phyloP scores from a whole-genome alignment of 2,888 invertebrate species.

The Endomychus coccineus region DNA sequence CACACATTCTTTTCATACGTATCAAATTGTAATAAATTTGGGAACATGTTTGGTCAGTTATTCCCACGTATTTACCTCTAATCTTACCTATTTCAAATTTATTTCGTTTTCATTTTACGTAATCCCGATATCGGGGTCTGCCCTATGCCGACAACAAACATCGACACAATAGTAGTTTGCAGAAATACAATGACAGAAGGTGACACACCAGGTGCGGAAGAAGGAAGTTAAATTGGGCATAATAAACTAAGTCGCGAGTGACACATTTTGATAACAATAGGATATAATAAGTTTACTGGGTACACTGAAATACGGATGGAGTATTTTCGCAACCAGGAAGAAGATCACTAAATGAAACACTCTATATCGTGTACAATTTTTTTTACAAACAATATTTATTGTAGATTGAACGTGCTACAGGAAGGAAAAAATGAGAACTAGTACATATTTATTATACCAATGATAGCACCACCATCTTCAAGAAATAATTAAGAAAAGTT shows the following conservation, averaged over 20 bases:
- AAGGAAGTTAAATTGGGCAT: slow-evolving; percentile 14
- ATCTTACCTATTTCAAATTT: slow-evolving; percentile 13
- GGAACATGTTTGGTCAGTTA: slow-evolving; percentile 10
- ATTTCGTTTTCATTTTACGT: slow-evolving; percentile 16
- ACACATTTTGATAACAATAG: neutral
- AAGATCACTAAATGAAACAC: too few species aligned
- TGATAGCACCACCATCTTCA: too few species aligned
- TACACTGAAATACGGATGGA: too few species aligned
- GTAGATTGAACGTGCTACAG: too few species aligned
- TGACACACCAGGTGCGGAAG: slow-evolving; percentile 16
- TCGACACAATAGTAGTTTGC: slow-evolving; percentile 6
- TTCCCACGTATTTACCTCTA: too few species aligned
- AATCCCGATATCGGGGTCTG: slow-evolving; percentile 18
- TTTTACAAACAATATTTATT: too few species aligned
- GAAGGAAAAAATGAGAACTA: too few species aligned
- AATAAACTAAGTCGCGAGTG: slow-evolving; percentile 7
- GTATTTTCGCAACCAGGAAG: too few species aligned
- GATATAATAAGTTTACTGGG: neutral
- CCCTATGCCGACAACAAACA: neutral
- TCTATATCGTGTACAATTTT: too few species aligned
- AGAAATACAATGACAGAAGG: slow-evolving; percentile 6
- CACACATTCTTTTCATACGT: too few species aligned
- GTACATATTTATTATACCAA: too few species aligned
- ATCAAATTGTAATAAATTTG: slow-evolving; percentile 8
- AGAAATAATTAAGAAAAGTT: too few species aligned